Base-by-base conservation (phyloP, 2,797 vertebrate genomes). In the Pitangus sulphuratus region DNA sequence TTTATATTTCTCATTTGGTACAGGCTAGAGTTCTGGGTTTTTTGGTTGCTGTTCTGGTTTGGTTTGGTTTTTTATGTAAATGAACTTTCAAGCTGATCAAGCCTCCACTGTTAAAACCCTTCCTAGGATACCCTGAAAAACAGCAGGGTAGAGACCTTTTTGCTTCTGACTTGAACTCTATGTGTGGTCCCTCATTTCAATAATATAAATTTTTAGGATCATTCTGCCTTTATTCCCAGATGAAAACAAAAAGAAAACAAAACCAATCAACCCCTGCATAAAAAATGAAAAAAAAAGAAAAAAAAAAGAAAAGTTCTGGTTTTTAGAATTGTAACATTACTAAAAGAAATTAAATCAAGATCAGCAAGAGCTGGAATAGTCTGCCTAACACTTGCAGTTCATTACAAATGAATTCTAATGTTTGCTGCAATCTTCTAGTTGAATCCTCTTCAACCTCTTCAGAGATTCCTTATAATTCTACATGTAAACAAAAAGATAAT, bases 201-300 rank as follows among this genome's bases (percentile, higher is more conserved):
- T 35, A 78, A 61, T 7, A 89, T 1, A 53, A 8, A 1, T 26
- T 19, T 87, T 89, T 64, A 87, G 33, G 31, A 71, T 51, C 9
- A 37, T 81, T 84, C 54, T 72, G 22, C 21, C 95, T 91, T 84
- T 69, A 79, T 69, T 93, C 33, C 56, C 51, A 86, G 56, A 93
- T 1, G 3, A 90, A 87, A 90, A 44, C 57, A 88, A 40, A 78
- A 81, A 50, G 60, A 68, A 92, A 92, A 92, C 30, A 87, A 93
- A 94, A 58, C 28, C 35, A 58, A 69, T 64, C 54, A 89, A 90
- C 47, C 44, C 68, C n/a, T 19, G 24, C 64, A 80, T 44, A 86
- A 77, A n/a, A 42, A 47, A 47, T 13, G 7, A 22, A 45, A 44
- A 44, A 44, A n/a, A 44, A 45, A 33, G 11, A 50, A 56, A 64